Base-by-base conservation (phyloP, 2,888 invertebrate species). In the Chorisops tibialis region DNA sequence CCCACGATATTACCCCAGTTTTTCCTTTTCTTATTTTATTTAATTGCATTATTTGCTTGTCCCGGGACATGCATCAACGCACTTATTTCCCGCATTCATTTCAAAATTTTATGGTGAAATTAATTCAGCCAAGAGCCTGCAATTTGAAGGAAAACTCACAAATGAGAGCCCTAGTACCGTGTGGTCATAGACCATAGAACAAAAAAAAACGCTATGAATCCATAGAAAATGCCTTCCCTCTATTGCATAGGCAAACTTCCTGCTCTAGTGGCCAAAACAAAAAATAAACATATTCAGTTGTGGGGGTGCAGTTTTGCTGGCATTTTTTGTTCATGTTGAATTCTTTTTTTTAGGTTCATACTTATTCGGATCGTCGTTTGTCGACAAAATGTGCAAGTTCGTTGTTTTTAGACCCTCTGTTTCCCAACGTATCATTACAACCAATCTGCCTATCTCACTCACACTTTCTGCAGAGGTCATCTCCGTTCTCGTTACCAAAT, bases 1-100 rank as follows among this genome's bases (percentile, higher is more conserved):
- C n/a, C n/a, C n/a, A n/a, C n/a, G n/a, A n/a, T n/a, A n/a, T n/a
- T n/a, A n/a, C n/a, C n/a, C n/a, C n/a, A n/a, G n/a, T n/a, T n/a
- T n/a, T n/a, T n/a, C n/a, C n/a, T n/a, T n/a, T n/a, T n/a, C n/a
- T n/a, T n/a, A n/a, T n/a, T n/a, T n/a, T n/a, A n/a, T n/a, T n/a
- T 30, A 30, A 30, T 30, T 30, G 30, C 50, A 50, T 4, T 16
- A 21, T 54, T 39, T 54, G 38, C 39, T 39, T 38, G 35, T 52
- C n/a, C 21, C 12, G 6, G 6, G 60, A 59, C 59, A 67, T 66
- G 67, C 68, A 67, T 66, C 67, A 65, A 51, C 65, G 66, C 65
- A 68, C 65, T 66, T 64, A 30, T 30, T 66, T 66, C 66, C 66
- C 65, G 65, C 54, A 54, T 54, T 66, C 39, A 54, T 54, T 49